Evolutionary conservation across 1,140 invertebrate genomes (phyloP).

Genomic region (Drosophila nigromelanica): DNA sequence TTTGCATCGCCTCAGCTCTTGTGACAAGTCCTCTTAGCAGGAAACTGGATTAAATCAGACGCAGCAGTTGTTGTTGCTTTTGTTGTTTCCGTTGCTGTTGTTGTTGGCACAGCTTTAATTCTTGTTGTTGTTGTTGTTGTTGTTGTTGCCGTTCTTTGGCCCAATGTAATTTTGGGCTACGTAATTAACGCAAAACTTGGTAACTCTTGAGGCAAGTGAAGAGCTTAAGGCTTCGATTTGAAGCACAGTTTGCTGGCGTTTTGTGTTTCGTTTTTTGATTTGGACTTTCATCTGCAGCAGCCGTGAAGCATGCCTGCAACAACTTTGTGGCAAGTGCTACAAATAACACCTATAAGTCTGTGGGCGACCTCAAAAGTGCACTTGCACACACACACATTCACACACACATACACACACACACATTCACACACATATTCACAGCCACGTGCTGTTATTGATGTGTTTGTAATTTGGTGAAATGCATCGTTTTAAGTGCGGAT

Average conservation of each 20-base stretch:
- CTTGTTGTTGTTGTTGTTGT: too few species aligned
- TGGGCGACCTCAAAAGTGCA: not conserved
- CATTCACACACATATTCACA: too few species aligned
- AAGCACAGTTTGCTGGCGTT: conserved; percentile 42
- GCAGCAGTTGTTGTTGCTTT: not conserved
- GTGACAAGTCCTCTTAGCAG: conserved; percentile 7
- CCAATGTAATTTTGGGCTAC: conserved; percentile 11
- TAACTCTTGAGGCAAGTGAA: conserved; percentile 12
- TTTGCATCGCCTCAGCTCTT: conserved; percentile 4
- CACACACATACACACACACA: not conserved
- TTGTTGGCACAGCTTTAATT: not conserved
- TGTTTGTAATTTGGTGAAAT: too few species aligned
- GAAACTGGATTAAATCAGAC: not conserved
- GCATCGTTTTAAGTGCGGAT: too few species aligned
- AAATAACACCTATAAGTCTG: not conserved
- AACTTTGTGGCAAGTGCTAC: conserved; percentile 8
- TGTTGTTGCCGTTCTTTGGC: not conserved
- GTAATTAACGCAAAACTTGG: conserved; percentile 42
- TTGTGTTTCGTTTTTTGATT: conserved; percentile 16
- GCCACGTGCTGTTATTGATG: too few species aligned
- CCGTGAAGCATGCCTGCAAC: conserved; percentile 10
- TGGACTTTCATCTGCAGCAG: not conserved
- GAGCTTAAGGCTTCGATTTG: conserved; percentile 26
- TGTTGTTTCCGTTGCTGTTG: not conserved
- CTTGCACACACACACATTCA: not conserved